Base-by-base conservation (phyloP, 2,113 vertebrate species). In the Xiphophorus couchianus region DNA sequence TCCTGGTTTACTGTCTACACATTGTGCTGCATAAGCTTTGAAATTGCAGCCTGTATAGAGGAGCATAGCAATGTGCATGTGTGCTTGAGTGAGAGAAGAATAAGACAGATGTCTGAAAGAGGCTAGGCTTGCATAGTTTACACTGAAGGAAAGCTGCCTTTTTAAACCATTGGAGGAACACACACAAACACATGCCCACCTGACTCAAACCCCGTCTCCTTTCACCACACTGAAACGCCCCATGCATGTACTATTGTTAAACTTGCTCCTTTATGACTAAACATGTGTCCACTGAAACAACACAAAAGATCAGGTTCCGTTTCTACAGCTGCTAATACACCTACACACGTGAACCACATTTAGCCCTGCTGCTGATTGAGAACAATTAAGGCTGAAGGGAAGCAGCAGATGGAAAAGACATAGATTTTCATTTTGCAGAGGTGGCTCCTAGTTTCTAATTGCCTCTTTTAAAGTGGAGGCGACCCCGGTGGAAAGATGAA, bases 101-200 rank as follows among this genome's bases (percentile, higher is more conserved):
- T 63, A 68, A 85, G 81, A 83, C 80, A 88, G 89, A 90, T 90
- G 83, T 86, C 84, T 85, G 81, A 51, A 73, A 82, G 81, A 82
- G 73, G 70, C 69, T 31, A 66, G 44, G 69, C 67, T 74, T 77
- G 82, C 84, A 83, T 62, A 64, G 82, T 90, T 83, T 83, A 83
- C 81, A 80, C 79, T 64, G 28, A 65, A 88, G 80, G 66, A 84
- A 80, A 68, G 54, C 66, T 67, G 78, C 71, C 33, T 87, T 82
- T 85, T 76, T 85, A 88, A 90, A 90, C 84, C 12, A 73, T 62
- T 28, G 48, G 33, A 71, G 63, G 78, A 90, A 89, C 69, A 85
- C 88, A 90, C 85, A 89, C 68, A 87, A 86, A 89, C 83, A 87
- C 33, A 42, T 48, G 62, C 71, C 65, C 64, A 77, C 78, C 80